Conservation (phyloP, 2,797 vertebrate genomes). For the Propithecus deckenii region DNA sequence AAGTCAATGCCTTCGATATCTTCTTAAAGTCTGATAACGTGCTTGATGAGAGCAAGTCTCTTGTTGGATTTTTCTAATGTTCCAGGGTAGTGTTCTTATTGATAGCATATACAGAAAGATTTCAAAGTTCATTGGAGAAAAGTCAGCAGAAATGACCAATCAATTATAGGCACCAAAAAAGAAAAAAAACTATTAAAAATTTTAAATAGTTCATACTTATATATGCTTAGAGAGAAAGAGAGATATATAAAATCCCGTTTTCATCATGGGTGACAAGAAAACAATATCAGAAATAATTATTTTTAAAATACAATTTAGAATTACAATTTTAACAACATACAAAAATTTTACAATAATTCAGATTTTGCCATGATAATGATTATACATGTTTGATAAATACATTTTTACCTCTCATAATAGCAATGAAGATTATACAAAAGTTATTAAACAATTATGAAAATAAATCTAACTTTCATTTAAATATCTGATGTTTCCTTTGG, state of each 20-base stretch:
- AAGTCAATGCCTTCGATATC: constrained; percentile 69
- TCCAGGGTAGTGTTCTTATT: constrained; percentile 78
- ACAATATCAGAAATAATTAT: constrained; percentile 69
- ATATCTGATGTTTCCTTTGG: constrained; percentile 64
- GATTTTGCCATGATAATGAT: constrained; percentile 65
- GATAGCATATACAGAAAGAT: constrained; percentile 72
- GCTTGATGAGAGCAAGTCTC: constrained; percentile 77
- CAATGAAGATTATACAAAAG: constrained; percentile 64
- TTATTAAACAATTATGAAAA: constrained; percentile 69
- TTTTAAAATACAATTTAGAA: constrained; percentile 74
- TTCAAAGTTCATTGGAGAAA: constrained; percentile 74
- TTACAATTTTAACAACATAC: constrained; percentile 81
- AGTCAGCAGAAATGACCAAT: constrained; percentile 64
- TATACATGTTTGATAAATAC: constrained; percentile 69
- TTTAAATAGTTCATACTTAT: constrained; percentile 70
- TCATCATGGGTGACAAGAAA: constrained; percentile 70
- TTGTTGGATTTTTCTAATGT: constrained; percentile 70
- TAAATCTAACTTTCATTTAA: constrained; percentile 70
- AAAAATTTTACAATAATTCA: constrained; percentile 78
- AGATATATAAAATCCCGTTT: constrained; percentile 53
- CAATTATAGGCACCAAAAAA: constrained; percentile 73
- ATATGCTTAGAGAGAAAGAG: neutral
- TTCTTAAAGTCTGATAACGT: constrained; percentile 75
- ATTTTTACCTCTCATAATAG: constrained; percentile 66
- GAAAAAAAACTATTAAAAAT: constrained; percentile 64